Evolutionary conservation across 2,888 invertebrate genomes (phyloP).

Genomic region (Clusia tigrina): DNA sequence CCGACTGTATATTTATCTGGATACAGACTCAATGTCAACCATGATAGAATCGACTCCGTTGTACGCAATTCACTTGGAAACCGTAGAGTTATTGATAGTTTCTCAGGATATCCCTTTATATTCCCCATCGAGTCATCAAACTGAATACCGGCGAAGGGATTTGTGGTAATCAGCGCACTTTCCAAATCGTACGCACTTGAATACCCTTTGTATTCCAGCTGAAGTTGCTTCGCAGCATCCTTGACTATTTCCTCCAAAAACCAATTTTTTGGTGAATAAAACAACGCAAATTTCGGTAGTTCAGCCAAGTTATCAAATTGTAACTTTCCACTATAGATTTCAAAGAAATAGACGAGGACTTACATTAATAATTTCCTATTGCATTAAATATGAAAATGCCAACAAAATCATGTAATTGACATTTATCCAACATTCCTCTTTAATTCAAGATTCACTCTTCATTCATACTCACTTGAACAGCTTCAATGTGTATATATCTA

Average conservation of each 20-base stretch:
- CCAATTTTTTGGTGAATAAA: conserved; percentile 63
- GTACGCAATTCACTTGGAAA: conserved; percentile 71
- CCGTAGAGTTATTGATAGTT: conserved; percentile 67
- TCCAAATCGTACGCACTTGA: conserved; percentile 27
- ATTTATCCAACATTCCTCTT: too few relatives aligned
- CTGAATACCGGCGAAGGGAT: conserved; percentile 66
- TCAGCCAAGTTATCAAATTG: neutral
- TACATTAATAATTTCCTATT: too few relatives aligned
- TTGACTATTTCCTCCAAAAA: conserved; percentile 40
- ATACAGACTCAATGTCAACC: conserved; percentile 75
- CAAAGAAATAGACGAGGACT: too few relatives aligned
- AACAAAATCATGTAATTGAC: too few relatives aligned
- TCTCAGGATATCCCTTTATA: conserved; percentile 62
- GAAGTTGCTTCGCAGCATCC: conserved; percentile 27
- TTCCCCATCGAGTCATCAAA: conserved; percentile 65
- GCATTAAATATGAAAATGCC: too few relatives aligned
- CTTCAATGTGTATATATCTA: conserved; percentile 53
- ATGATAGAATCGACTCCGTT: conserved; percentile 54
- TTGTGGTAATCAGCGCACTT: conserved; percentile 23
- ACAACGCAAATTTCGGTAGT: conserved; percentile 48
- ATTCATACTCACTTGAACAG: conserved; percentile 30
- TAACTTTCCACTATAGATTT: neutral
- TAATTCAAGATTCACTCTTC: too few relatives aligned
- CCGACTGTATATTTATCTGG: conserved; percentile 71
- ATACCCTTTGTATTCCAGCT: conserved; percentile 30